Evolutionary conservation across 2,113 vertebrate species (phyloP).

Genomic region (Camelus dromedarius): DNA sequence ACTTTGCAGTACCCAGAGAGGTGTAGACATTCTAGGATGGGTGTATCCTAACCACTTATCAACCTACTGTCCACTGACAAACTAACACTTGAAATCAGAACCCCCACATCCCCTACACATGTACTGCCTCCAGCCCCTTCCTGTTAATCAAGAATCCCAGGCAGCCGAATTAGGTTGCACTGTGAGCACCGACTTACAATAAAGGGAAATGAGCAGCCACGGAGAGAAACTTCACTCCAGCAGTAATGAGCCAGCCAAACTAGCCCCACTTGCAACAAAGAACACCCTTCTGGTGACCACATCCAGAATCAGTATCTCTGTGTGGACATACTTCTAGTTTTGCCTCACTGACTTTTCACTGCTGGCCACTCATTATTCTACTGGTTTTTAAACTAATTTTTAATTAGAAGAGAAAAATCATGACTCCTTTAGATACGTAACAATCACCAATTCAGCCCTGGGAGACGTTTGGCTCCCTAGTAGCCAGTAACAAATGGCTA

Average conservation of each 20-base stretch:
- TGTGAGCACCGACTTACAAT: neutral
- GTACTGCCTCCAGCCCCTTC: neutral
- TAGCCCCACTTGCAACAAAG: neutral
- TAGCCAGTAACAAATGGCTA: neutral
- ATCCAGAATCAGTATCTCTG: neutral
- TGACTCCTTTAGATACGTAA: neutral
- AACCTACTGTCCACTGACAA: neutral
- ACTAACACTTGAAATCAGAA: neutral
- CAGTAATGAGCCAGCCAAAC: neutral
- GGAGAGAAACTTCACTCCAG: conserved; percentile 5
- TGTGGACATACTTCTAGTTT: neutral
- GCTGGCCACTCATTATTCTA: neutral
- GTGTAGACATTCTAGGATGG: neutral
- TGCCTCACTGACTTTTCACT: neutral
- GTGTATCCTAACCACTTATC: neutral
- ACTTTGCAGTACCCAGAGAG: neutral
- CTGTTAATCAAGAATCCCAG: neutral
- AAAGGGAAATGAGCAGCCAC: neutral
- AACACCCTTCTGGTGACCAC: neutral
- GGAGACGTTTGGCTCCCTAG: neutral
- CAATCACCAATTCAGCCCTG: neutral
- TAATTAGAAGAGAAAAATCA: neutral
- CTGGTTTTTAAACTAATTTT: conserved; percentile 6
- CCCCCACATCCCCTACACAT: neutral
- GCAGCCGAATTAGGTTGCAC: neutral